Evolutionary conservation across 2,888 invertebrate genomes (phyloP).

Genomic region (Hesperia comma): DNA sequence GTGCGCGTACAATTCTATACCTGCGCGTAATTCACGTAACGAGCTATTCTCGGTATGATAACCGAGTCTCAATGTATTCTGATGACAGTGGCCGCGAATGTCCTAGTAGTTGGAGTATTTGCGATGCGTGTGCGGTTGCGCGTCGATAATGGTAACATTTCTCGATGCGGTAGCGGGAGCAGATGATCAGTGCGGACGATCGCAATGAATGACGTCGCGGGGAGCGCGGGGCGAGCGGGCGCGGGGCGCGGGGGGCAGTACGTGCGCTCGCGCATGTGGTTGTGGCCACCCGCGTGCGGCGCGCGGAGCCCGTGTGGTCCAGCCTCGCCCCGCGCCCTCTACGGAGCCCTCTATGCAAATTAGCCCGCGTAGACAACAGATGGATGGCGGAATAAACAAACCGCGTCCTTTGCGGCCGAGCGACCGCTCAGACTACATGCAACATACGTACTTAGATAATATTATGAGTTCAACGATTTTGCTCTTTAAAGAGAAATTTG

Average conservation of each 20-base stretch:
- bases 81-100: conserved; percentile 61
- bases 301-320: conserved; percentile 84
- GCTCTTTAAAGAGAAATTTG: neutral
- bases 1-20: conserved; percentile 13
- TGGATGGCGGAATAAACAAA: conserved; percentile 84
- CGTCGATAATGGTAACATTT: conserved; percentile 79
- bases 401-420: conserved; percentile 71
- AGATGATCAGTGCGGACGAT: conserved; percentile 74
- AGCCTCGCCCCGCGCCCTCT: conserved; percentile 52
- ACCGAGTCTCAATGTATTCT: conserved; percentile 60
- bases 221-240: conserved; percentile 51
- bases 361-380: conserved; percentile 83
- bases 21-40: conserved; percentile 3
- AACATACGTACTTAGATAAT: neutral
- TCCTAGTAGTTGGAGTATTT: conserved; percentile 41
- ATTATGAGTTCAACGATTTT: neutral
- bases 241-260: conserved; percentile 58
- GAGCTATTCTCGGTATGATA: conserved; percentile 53
- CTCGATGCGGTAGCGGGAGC: conserved; percentile 70
- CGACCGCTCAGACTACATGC: conserved; percentile 18
- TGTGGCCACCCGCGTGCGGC: conserved; percentile 83
- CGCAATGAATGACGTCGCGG: conserved; percentile 81
- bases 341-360: conserved; percentile 80
- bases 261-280: conserved; percentile 75
- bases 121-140: conserved; percentile 62